phyloP scores from a whole-genome alignment of 2,888 invertebrate species.

The Drosophila atroscutellata region DNA sequence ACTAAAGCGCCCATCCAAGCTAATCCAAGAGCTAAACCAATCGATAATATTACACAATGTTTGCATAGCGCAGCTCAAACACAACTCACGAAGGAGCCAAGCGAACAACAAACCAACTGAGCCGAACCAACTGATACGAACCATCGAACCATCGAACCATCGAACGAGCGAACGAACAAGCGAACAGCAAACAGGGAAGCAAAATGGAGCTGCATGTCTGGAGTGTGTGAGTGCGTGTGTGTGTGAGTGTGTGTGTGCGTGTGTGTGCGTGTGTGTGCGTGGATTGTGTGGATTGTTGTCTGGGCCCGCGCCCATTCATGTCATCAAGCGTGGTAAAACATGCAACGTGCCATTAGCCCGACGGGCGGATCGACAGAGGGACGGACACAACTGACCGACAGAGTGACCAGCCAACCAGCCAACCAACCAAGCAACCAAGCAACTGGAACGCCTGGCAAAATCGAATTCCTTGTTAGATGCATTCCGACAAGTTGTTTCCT shows the following conservation, averaged over 20 bases:
- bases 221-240: constrained; percentile 4
- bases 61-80: constrained; percentile 11
- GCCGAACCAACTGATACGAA: constrained; percentile 6
- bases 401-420: constrained; percentile 47
- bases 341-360: constrained; percentile 84
- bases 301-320: constrained; percentile 84
- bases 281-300: constrained; percentile 59
- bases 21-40: background rate
- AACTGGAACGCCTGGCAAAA: constrained; percentile 82
- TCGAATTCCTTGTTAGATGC: constrained; percentile 86
- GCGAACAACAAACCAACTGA: constrained; percentile 15
- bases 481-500: constrained; percentile 86
- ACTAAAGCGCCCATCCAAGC: background rate
- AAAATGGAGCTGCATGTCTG: constrained; percentile 48
- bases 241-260: background rate
- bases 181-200: constrained; percentile 69
- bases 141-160: background rate
- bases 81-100: constrained; percentile 2
- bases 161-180: background rate
- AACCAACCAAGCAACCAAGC: constrained; percentile 39
- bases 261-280: constrained; percentile 14
- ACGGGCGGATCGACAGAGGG: constrained; percentile 42
- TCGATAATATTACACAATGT: constrained; percentile 38
- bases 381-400: constrained; percentile 32
- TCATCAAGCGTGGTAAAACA: constrained; percentile 84